Percentiles rank a stretch among this genome's conserved stretches.
Conservation (phyloP, 1,140 invertebrate genomes). For the Procambarus clarkii region DNA sequence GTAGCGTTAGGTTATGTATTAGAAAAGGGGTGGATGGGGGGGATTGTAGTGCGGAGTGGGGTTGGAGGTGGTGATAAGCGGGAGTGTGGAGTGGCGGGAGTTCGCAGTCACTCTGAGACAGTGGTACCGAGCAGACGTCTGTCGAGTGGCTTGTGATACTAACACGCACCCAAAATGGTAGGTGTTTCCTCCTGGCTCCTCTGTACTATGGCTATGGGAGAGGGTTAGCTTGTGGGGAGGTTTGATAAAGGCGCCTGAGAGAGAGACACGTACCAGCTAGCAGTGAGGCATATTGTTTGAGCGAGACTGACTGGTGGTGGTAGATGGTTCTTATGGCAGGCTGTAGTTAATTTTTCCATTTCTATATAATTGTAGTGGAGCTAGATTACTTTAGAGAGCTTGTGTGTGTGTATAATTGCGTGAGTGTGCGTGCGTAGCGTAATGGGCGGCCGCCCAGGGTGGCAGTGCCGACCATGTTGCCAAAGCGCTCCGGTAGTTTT, state of each 20-base stretch:
- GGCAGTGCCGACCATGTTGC: slow-evolving; percentile 8
- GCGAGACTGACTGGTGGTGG: too few relatives aligned
- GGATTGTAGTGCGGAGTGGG: slow-evolving; percentile 16
- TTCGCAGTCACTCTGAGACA: slow-evolving; percentile 66
- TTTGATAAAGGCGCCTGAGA: too few relatives aligned
- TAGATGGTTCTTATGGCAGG: too few relatives aligned
- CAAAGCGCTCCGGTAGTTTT: neutral
- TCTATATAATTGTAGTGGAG: too few relatives aligned
- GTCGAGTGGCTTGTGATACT: slow-evolving; percentile 61
- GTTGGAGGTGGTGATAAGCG: slow-evolving; percentile 57
- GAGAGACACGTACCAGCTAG: too few relatives aligned
- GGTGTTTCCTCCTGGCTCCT: slow-evolving; percentile 48
- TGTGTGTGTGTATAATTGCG: too few relatives aligned
- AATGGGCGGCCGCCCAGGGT: neutral
- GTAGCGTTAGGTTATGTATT: neutral
- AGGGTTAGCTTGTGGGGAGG: too few relatives aligned
- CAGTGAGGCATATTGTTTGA: too few relatives aligned
- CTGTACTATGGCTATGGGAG: neutral
- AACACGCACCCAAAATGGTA: slow-evolving; percentile 59
- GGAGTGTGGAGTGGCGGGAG: slow-evolving; percentile 66
- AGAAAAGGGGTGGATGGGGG: neutral
- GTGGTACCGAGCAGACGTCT: slow-evolving; percentile 62
- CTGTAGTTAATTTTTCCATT: too few relatives aligned
- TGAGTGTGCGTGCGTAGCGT: too few relatives aligned
- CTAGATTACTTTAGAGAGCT: too few relatives aligned